A percentile compares a stretch with the other conserved stretches of the same genome.
These are phyloP conservation scores for Pangasius sanitwongsei DNA, from an alignment of 2,797 vertebrate genomes.

Conservation along the genomic window DNA sequence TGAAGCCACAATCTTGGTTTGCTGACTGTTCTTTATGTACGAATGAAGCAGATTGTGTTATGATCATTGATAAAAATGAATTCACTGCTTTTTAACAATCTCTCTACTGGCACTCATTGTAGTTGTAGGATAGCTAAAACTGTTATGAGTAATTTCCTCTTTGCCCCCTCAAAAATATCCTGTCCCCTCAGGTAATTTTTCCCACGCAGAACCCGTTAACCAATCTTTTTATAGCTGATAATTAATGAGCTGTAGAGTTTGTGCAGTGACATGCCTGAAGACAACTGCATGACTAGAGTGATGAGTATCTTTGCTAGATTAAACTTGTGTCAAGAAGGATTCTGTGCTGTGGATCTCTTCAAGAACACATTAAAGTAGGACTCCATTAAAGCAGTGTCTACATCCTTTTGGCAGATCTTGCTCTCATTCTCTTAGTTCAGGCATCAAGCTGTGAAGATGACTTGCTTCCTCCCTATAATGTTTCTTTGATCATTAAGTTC, in stretches of 20 bases:
- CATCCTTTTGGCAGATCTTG: conserved; percentile 9
- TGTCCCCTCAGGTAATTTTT: not conserved
- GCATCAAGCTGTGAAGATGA: conserved; percentile 12
- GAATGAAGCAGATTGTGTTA: not conserved
- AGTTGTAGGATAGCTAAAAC: not conserved
- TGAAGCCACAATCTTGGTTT: not conserved
- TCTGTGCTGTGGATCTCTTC: conserved; percentile 61
- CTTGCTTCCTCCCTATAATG: conserved; percentile 6
- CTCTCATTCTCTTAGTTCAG: not conserved
- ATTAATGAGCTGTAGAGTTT: conserved; percentile 33
- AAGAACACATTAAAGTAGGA: conserved; percentile 60
- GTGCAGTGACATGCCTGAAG: conserved; percentile 12
- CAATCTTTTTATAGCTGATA: conserved; percentile 40
- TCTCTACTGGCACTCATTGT: not conserved
- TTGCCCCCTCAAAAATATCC: not conserved
- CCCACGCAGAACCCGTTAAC: not conserved
- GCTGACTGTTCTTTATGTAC: not conserved
- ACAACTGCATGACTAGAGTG: conserved; percentile 6
- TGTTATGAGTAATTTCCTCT: not conserved
- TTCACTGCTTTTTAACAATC: not conserved
- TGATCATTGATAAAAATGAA: not conserved
- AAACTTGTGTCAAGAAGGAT: conserved; percentile 64
- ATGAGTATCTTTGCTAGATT: conserved; percentile 53
- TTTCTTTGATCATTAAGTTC: conserved; percentile 45
- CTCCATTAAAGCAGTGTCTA: conserved; percentile 39